Evolutionary conservation across 2,888 invertebrate species (phyloP).

Genomic region (Caenorhabditis doughertyi): DNA sequence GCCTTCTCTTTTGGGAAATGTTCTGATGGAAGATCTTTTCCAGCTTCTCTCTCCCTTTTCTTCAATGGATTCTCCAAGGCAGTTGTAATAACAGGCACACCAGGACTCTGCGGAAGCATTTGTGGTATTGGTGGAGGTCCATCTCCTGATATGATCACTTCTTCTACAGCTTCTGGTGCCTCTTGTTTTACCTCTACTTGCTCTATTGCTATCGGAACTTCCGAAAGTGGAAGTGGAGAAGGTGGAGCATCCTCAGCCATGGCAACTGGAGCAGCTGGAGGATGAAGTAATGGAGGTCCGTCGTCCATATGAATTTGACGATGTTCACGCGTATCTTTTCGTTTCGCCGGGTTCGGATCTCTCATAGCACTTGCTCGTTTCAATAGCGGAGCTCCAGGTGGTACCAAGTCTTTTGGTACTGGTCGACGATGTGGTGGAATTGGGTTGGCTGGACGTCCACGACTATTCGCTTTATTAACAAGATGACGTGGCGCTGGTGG

Average conservation of each 20-base stretch:
- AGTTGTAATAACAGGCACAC: background rate
- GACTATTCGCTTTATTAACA: conserved; percentile 33
- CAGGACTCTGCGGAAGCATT: conserved; percentile 6
- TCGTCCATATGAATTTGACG: background rate
- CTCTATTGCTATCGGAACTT: conserved; percentile 5
- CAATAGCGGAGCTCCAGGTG: conserved; percentile 20
- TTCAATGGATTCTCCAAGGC: background rate
- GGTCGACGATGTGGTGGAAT: conserved; percentile 62
- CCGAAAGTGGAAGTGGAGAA: conserved; percentile 15
- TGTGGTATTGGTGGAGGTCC: conserved; percentile 28
- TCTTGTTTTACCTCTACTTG: background rate
- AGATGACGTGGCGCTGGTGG: conserved; percentile 55
- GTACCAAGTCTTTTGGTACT: conserved; percentile 56
- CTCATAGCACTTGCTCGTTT: background rate
- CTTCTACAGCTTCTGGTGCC: no score
- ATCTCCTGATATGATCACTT: no score
- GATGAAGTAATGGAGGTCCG: conserved; percentile 3
- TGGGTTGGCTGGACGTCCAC: conserved; percentile 37
- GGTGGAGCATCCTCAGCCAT: background rate
- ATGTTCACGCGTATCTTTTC: background rate
- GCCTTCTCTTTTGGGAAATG: conserved; percentile 65
- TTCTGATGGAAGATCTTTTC: conserved; percentile 64
- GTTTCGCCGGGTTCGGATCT: background rate
- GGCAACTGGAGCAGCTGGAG: background rate
- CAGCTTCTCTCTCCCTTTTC: conserved; percentile 53